Percentiles rank a stretch among this genome's conserved stretches.
phyloP scores from a whole-genome alignment of 2,888 invertebrate genomes.

The Apotomis betuletana region DNA sequence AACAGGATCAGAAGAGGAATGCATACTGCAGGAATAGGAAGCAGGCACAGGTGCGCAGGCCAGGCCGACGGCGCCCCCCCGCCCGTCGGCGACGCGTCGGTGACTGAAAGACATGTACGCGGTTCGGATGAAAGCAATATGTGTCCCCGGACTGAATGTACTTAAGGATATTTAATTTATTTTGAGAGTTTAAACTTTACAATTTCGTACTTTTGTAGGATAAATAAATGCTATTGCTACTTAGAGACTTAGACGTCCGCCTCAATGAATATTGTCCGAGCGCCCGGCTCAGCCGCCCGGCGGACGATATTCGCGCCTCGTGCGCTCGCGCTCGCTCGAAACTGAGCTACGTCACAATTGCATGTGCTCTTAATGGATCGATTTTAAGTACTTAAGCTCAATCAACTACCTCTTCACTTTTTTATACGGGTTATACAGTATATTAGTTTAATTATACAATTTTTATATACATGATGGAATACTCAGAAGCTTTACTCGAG shows the following conservation, averaged over 20 bases:
- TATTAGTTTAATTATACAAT: conserved; percentile 83
- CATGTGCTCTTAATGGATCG: conserved; percentile 70
- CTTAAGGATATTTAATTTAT: conserved; percentile 82
- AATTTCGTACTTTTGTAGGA: conserved; percentile 78
- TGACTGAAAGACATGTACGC: conserved; percentile 72
- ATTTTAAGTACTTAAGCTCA: conserved; percentile 83
- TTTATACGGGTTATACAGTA: conserved; percentile 82
- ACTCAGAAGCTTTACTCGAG: conserved; percentile 83
- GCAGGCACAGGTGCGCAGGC: conserved; percentile 65
- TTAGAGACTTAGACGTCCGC: conserved; percentile 72
- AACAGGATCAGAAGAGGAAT: conserved; percentile 53
- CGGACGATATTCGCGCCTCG: conserved; percentile 44
- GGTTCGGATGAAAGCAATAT: conserved; percentile 75
- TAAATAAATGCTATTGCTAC: conserved; percentile 62
- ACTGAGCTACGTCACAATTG: conserved; percentile 58
- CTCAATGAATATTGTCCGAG: conserved; percentile 52
- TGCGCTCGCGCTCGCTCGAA: conserved; percentile 51
- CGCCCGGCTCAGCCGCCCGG: conserved; percentile 26
- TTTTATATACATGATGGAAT: conserved; percentile 81
- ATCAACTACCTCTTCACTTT: conserved; percentile 83
- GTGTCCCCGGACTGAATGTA: conserved; percentile 77
- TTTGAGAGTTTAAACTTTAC: conserved; percentile 81
- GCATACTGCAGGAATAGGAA: conserved; percentile 66
- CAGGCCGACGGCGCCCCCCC: conserved; percentile 54
- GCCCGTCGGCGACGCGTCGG: conserved; percentile 61